Evolutionary conservation across 1,140 invertebrate species (phyloP).

Genomic region (Aphis craccivora): DNA sequence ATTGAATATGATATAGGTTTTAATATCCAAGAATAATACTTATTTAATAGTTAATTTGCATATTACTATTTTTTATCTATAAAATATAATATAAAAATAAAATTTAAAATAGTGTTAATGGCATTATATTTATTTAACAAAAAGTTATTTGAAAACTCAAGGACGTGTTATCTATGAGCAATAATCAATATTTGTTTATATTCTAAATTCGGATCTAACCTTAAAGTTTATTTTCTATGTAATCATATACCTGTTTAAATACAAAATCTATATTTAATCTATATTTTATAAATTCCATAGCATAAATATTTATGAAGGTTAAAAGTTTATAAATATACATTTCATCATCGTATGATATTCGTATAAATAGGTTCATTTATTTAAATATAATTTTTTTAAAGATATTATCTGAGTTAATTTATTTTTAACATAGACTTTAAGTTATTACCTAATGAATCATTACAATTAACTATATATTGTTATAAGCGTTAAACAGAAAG

Average conservation of each 20-base stretch:
- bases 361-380: not conserved
- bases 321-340: not conserved
- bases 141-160: not conserved
- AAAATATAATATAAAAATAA: not conserved
- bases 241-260: not conserved
- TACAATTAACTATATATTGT: not conserved
- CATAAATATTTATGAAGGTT: not conserved
- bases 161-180: not conserved
- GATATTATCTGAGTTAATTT: not conserved
- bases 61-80: not conserved
- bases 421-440: not conserved
- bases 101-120: not conserved
- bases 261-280: not conserved
- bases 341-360: not conserved
- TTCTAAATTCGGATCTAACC: not conserved
- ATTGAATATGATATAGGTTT: not conserved
- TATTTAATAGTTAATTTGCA: not conserved
- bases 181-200: not conserved
- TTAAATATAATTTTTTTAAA: not conserved
- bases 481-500: not conserved
- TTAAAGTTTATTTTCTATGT: not conserved
- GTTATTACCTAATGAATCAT: not conserved
- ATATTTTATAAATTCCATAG: not conserved
- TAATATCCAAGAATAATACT: not conserved
- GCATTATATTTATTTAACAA: not conserved